These are phyloP conservation scores for Perccottus glenii DNA, from an alignment of 2,113 vertebrate species.

Conservation along the genomic window DNA sequence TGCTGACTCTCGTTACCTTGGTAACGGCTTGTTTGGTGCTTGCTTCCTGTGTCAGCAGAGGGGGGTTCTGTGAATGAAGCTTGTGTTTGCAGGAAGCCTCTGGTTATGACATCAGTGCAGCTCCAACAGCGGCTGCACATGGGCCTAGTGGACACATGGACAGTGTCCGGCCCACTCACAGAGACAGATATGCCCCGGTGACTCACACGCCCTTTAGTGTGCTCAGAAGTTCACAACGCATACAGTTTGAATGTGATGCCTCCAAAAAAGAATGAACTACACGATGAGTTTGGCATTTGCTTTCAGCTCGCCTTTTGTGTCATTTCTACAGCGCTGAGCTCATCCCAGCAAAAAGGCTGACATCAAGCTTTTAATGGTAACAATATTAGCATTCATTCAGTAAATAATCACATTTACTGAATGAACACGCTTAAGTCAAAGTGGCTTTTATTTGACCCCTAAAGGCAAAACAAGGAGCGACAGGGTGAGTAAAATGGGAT, in stretches of 20 bases:
- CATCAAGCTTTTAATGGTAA: background rate
- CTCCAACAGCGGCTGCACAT: conserved; percentile 61
- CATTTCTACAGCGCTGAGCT: conserved; percentile 24
- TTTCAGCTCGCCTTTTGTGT: conserved; percentile 44
- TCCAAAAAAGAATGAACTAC: conserved; percentile 50
- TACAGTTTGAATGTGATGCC: conserved; percentile 42
- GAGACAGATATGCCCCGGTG: conserved; percentile 54
- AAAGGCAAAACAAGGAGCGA: background rate
- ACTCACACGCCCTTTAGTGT: conserved; percentile 72
- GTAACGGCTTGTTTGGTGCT: conserved; percentile 73
- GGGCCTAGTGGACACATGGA: conserved; percentile 38
- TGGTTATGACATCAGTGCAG: conserved; percentile 73
- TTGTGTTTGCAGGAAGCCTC: conserved; percentile 77
- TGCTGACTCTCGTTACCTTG: conserved; percentile 53
- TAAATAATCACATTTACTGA: background rate
- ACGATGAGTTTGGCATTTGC: conserved; percentile 60
- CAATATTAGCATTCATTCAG: background rate
- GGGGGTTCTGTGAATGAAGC: conserved; percentile 76
- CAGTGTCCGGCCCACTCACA: conserved; percentile 41
- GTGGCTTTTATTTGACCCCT: background rate
- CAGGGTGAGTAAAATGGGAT: conserved; percentile 21
- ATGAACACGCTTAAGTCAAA: background rate
- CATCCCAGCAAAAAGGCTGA: conserved; percentile 12
- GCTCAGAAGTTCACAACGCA: conserved; percentile 50
- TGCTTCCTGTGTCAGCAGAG: conserved; percentile 37